A percentile compares a stretch with the other conserved stretches of the same genome.
phyloP scores from a whole-genome alignment of 2,888 invertebrate species.

The Trichogramma dendrolimi region DNA sequence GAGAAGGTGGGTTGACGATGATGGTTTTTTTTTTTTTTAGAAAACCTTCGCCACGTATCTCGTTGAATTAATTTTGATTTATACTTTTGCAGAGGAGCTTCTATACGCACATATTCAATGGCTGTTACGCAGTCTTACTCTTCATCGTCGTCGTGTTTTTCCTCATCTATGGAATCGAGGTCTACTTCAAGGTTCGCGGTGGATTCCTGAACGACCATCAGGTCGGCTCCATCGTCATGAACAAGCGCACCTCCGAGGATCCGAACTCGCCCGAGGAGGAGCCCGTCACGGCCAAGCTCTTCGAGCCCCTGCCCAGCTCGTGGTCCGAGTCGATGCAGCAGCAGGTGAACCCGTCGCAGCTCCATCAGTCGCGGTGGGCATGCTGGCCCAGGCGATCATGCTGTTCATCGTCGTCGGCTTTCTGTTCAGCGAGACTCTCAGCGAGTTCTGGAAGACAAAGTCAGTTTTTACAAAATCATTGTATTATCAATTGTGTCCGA shows the following conservation, averaged over 20 bases:
- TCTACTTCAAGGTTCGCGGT: conserved; percentile 87
- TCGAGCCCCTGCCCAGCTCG: conserved; percentile 44
- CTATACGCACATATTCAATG: conserved; percentile 85
- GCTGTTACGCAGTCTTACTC: conserved; percentile 85
- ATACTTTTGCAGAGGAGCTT: conserved; percentile 57
- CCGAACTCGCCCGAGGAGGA: conserved; percentile 52
- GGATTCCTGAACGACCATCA: conserved; percentile 75
- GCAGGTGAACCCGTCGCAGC: conserved; percentile 74
- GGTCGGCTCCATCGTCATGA: conserved; percentile 58
- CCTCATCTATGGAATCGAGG: conserved; percentile 90
- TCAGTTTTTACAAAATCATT: conserved; percentile 51
- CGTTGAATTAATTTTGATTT: conserved; percentile 27
- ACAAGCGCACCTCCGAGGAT: conserved; percentile 46
- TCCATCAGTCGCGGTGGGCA: conserved; percentile 87
- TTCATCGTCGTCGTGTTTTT: conserved; percentile 89
- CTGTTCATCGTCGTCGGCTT: conserved; percentile 84
- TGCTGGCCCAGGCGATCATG: conserved; percentile 87
- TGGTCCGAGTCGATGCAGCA: conserved; percentile 45
- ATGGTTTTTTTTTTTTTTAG: background rate
- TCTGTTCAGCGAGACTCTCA: conserved; percentile 83
- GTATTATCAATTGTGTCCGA: background rate
- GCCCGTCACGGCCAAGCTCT: conserved; percentile 49
- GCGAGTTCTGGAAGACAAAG: conserved; percentile 92
- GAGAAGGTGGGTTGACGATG: conserved; percentile 38
- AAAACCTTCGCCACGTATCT: conserved; percentile 1